Conservation (phyloP, 2,797 vertebrate species). For the Notolabrus celidotus region DNA sequence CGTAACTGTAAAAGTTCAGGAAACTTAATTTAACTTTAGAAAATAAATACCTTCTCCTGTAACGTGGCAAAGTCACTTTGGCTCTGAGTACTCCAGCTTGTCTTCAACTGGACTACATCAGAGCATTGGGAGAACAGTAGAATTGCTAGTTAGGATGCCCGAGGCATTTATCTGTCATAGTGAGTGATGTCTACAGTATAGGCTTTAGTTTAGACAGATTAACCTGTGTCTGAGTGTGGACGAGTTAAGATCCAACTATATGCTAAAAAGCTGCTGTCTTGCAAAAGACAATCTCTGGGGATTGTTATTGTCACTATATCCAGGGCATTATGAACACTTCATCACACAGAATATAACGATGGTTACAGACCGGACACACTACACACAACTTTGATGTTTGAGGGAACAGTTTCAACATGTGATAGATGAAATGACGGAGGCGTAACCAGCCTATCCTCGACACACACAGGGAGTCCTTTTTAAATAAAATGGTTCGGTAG, state of each 20-base stretch:
- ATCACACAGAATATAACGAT: constrained; percentile 1
- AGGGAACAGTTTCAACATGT: neutral
- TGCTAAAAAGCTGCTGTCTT: constrained; percentile 50
- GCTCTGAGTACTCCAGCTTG: too few relatives aligned
- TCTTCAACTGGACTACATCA: constrained; percentile 1
- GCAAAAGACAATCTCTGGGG: constrained; percentile 63
- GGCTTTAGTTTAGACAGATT: constrained; percentile 1
- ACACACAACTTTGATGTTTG: neutral
- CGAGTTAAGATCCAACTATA: constrained; percentile 37
- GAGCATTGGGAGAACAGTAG: neutral
- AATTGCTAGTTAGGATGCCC: neutral
- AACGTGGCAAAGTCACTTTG: too few relatives aligned
- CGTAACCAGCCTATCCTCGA: neutral
- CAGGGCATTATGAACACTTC: constrained; percentile 43
- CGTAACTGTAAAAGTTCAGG: neutral
- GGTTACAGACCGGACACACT: neutral
- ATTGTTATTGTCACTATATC: constrained; percentile 32
- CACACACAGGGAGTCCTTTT: neutral
- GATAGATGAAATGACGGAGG: neutral
- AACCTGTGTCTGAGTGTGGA: constrained; percentile 22
- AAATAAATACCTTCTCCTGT: neutral
- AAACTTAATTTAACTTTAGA: constrained; percentile 1
- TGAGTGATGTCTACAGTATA: neutral
- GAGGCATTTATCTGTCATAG: constrained; percentile 1
- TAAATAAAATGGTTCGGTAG: neutral